Percentiles rank a stretch among this genome's conserved stretches.
Evolutionary conservation across 1,140 invertebrate species (phyloP).

Genomic region (Cyclina sinensis): DNA sequence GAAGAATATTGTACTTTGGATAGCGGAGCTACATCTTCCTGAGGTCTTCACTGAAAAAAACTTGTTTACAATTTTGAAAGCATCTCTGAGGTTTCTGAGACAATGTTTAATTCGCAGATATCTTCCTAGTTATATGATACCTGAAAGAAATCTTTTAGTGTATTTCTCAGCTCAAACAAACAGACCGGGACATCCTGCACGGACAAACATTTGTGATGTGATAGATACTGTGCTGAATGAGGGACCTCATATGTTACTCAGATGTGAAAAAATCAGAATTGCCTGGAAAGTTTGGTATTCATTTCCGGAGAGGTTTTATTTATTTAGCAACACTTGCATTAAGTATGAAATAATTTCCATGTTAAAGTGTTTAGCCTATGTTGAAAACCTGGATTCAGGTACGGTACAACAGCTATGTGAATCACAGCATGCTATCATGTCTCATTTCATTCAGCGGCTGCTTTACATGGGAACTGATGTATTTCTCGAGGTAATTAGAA

Average conservation of each 20-base stretch:
- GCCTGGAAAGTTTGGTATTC: neutral
- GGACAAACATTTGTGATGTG: neutral
- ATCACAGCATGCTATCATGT: too few relatives aligned
- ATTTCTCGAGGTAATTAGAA: too few relatives aligned
- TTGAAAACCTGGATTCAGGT: too few relatives aligned
- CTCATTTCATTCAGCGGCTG: too few relatives aligned
- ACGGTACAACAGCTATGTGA: too few relatives aligned
- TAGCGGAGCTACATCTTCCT: neutral
- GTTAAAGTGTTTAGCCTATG: too few relatives aligned
- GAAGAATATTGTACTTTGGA: constrained; percentile 26
- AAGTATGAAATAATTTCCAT: too few relatives aligned
- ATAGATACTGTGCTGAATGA: neutral
- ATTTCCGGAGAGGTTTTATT: too few relatives aligned
- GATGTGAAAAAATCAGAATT: neutral
- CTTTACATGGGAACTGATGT: too few relatives aligned
- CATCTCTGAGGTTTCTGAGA: neutral
- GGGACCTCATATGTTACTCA: neutral
- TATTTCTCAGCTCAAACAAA: neutral
- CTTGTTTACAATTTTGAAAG: neutral
- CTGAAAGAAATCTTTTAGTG: constrained; percentile 20
- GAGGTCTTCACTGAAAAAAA: neutral
- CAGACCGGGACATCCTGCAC: neutral
- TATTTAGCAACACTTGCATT: too few relatives aligned
- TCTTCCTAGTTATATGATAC: constrained; percentile 34
- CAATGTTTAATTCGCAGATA: neutral